Evolutionary conservation across 2,888 invertebrate genomes (phyloP).

Genomic region (Dynastes maya): DNA sequence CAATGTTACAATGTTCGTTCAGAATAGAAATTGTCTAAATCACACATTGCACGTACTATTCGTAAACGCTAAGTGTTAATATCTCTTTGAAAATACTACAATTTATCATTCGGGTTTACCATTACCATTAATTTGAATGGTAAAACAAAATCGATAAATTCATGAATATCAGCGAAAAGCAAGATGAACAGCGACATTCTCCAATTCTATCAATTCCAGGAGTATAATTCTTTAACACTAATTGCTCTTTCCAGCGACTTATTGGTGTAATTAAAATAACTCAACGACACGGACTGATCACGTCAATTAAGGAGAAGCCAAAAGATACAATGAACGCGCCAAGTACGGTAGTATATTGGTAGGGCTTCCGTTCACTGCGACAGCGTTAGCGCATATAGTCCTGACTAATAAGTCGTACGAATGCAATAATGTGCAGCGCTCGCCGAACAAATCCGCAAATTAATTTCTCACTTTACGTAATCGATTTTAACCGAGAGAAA

Average conservation of each 20-base stretch:
- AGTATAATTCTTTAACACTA: constrained; percentile 24
- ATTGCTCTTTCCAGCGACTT: constrained; percentile 61
- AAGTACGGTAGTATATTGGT: constrained; percentile 20
- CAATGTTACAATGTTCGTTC: too few relatives aligned
- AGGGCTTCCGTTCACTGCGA: constrained; percentile 49
- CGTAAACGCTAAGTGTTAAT: too few relatives aligned
- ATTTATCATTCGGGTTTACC: too few relatives aligned
- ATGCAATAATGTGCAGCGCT: constrained; percentile 55
- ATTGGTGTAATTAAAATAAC: constrained; percentile 63
- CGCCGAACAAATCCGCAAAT: constrained; percentile 64
- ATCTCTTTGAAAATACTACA: too few relatives aligned
- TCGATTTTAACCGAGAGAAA: constrained; percentile 47
- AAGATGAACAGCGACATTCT: constrained; percentile 5
- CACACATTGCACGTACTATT: too few relatives aligned
- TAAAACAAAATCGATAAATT: too few relatives aligned
- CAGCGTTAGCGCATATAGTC: constrained; percentile 57
- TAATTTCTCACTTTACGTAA: constrained; percentile 65
- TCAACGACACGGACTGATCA: constrained; percentile 67
- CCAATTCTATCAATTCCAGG: neutral
- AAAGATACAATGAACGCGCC: constrained; percentile 46
- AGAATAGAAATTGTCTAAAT: too few relatives aligned
- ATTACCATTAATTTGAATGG: too few relatives aligned
- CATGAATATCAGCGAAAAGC: neutral
- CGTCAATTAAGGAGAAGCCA: constrained; percentile 66
- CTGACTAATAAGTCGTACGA: constrained; percentile 64